These are phyloP conservation scores for Puffinus mauretanicus DNA, from an alignment of 2,113 vertebrate genomes.

Conservation along the genomic window DNA sequence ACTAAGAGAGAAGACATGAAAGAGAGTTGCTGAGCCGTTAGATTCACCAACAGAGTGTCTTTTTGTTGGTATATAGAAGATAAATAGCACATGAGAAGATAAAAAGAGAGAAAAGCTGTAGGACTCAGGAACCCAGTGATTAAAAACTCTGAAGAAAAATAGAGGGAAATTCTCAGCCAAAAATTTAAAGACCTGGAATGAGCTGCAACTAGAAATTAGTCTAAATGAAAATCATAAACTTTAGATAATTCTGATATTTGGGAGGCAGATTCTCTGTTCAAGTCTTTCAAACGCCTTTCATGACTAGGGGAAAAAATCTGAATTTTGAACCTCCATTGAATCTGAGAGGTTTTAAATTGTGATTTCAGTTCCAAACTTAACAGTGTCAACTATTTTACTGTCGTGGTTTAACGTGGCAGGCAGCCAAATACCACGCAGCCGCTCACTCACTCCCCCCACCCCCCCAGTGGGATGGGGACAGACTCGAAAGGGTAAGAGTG, in stretches of 20 bases:
- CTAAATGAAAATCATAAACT: not conserved
- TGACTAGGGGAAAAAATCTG: not conserved
- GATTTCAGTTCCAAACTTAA: not conserved
- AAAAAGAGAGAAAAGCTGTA: not conserved
- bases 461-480: too few species aligned
- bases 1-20: not conserved
- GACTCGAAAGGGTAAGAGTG: too few species aligned
- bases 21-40: not conserved
- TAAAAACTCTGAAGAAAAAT: not conserved
- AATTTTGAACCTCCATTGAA: not conserved
- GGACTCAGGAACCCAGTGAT: not conserved
- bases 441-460: too few species aligned
- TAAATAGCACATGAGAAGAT: not conserved
- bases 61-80: not conserved
- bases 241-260: not conserved
- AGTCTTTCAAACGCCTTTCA: not conserved
- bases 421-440: too few species aligned
- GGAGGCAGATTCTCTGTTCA: not conserved
- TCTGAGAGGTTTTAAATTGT: not conserved
- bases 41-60: not conserved
- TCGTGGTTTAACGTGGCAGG: too few species aligned
- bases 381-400: not conserved
- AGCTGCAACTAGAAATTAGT: not conserved
- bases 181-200: not conserved
- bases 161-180: not conserved